A percentile compares a stretch with the other conserved stretches of the same genome.
Evolutionary conservation across 2,797 vertebrate species (phyloP).

Genomic region (Rhinella marina): DNA sequence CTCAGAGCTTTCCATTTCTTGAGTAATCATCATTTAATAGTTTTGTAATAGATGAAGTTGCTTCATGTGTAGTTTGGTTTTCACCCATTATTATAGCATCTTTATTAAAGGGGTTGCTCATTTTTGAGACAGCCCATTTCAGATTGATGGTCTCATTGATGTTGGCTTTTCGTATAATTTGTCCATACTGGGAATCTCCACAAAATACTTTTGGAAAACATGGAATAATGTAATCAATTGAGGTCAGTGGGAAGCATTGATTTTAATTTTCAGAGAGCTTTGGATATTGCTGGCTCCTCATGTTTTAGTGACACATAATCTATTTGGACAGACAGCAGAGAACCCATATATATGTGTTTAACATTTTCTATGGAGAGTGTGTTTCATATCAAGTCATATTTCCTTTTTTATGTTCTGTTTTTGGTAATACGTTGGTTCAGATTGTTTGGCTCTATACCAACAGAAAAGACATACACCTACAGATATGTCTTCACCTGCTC

Average conservation of each 20-base stretch:
- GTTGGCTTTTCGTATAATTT: neutral
- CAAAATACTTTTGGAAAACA: too few species aligned
- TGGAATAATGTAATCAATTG: too few species aligned
- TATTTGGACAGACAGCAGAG: neutral
- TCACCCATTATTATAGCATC: too few species aligned
- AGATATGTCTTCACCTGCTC: slow-evolving; percentile 44
- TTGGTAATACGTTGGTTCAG: neutral
- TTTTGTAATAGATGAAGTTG: too few species aligned
- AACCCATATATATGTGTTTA: neutral
- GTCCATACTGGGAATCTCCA: too few species aligned
- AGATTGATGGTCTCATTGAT: neutral
- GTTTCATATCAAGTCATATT: neutral
- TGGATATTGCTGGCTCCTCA: neutral
- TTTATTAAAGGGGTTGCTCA: too few species aligned
- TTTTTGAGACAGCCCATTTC: too few species aligned
- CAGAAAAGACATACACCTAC: neutral
- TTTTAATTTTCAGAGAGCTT: neutral
- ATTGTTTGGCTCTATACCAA: neutral
- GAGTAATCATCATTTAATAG: too few species aligned
- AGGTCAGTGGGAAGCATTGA: too few species aligned
- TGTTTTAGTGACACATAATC: neutral
- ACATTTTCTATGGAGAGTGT: neutral
- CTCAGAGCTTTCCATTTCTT: too few species aligned
- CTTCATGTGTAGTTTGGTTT: too few species aligned
- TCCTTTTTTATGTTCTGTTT: neutral